Evolutionary conservation across 2,113 vertebrate genomes (phyloP), one percentile per base, ranked within the genome.

Genomic region (Odontesthes bonariensis): DNA sequence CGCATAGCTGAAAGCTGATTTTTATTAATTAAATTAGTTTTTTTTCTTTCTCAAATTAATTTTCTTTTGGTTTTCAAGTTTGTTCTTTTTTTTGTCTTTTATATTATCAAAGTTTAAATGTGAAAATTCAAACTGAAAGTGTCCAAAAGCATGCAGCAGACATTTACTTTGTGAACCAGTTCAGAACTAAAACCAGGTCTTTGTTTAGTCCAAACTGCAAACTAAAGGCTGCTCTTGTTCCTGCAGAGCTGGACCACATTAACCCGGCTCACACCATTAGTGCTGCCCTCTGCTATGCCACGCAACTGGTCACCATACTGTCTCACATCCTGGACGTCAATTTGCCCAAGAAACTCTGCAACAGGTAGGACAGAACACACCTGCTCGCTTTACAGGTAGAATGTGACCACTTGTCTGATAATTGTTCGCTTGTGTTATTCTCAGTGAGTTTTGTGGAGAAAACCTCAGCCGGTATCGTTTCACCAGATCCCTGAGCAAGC

Each of bases 381-480:
- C 20, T 6, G 14, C 46, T 6, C 23, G 4, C 9, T 13, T 17
- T 38, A 1, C 53, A 20, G 14, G 20, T 22, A n/a, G 38, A 23
- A 8, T 6, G 5, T 8, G 23, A 12, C 12, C 2, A 6, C 0
- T 13, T 13, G 14, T 7, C 6, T 31, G 27, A 51, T 17, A 17
- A 17, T 14, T 44, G 13, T 20, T 27, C 1, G 5, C 32, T 0
- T 38, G 35, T 40, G 35, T 68, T 54, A 40, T 82, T 20, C 80
- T 27, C 91, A 99, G 98, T 5, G 98, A 99, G 86, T 99, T 99
- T 93, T 99, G 98, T 51, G 97, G 97, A 13, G 98, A 99, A 86
- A 99, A 97, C 72, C 94, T 99, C 90, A 98, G 95, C 92, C 92
- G 96, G 13, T 96, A 96, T 85, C 95, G 96, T 66, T 99, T 99